phyloP scores from a whole-genome alignment of 2,113 vertebrate genomes.

The Hassar affinis region DNA sequence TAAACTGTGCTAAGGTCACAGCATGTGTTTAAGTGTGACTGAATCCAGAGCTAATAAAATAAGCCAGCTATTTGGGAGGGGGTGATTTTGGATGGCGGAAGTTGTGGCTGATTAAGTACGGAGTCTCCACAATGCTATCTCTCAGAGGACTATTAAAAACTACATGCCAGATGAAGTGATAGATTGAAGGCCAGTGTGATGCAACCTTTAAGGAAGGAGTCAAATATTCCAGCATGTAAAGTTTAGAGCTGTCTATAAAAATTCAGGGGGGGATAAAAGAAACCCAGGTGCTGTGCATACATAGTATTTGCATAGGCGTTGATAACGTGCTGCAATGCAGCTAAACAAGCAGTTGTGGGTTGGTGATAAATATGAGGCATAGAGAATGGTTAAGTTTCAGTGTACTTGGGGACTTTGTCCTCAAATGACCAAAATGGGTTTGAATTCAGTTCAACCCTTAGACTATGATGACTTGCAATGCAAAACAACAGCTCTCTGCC shows the following conservation, averaged over 20 bases:
- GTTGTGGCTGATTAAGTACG: slow-evolving; percentile 22
- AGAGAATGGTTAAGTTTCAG: slow-evolving; percentile 57
- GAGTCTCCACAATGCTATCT: slow-evolving; percentile 13
- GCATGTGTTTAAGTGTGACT: slow-evolving; percentile 38
- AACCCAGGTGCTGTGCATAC: slow-evolving; percentile 38
- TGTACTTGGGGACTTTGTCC: slow-evolving; percentile 61
- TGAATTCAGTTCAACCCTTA: slow-evolving; percentile 29
- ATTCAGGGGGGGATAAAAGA: slow-evolving; percentile 24
- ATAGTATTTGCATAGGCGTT: slow-evolving; percentile 56
- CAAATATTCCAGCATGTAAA: slow-evolving; percentile 15
- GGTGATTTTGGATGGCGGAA: slow-evolving; percentile 20
- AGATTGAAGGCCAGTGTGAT: slow-evolving; percentile 17
- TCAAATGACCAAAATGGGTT: slow-evolving; percentile 59
- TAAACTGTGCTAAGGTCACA: slow-evolving; percentile 33
- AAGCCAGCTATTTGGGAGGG: slow-evolving; percentile 9
- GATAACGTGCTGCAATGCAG: slow-evolving; percentile 23
- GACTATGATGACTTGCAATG: slow-evolving; percentile 57
- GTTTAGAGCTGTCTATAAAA: neutral
- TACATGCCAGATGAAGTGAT: slow-evolving; percentile 33
- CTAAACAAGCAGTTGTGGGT: slow-evolving; percentile 39
- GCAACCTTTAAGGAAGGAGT: slow-evolving; percentile 6
- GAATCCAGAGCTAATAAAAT: slow-evolving; percentile 37
- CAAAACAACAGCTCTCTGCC: slow-evolving; percentile 66
- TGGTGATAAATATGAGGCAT: slow-evolving; percentile 48
- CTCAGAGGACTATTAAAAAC: slow-evolving; percentile 28